Conservation (phyloP, 2,888 invertebrate species). For the Azorinus chamasolen region DNA sequence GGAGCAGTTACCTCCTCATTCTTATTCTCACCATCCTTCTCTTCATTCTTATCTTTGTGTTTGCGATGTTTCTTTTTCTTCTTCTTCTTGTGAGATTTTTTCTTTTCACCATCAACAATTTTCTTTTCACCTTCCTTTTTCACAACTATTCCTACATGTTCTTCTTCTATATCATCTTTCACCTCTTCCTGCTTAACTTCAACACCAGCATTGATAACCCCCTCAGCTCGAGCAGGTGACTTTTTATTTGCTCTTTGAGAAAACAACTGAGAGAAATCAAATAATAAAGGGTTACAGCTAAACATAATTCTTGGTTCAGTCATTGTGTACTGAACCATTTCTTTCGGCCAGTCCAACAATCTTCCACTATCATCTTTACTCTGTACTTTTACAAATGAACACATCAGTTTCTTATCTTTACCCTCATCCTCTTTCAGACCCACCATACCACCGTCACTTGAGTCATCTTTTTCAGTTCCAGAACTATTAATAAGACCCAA, state of each 20-base stretch:
- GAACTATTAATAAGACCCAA: constrained; percentile 1
- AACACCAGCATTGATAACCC: constrained; percentile 6
- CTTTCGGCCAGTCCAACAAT: constrained; percentile 83
- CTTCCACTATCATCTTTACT: constrained; percentile 78
- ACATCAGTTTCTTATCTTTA: constrained; percentile 46
- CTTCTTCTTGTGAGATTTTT: constrained; percentile 57
- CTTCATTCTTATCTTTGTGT: constrained; percentile 56
- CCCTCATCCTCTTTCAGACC: neutral
- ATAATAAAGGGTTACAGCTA: constrained; percentile 84
- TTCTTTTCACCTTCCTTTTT: constrained; percentile 36
- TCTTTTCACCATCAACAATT: constrained; percentile 46
- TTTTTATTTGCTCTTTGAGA: constrained; percentile 49
- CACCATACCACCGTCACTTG: constrained; percentile 1
- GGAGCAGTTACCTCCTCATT: constrained; percentile 52
- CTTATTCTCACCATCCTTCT: constrained; percentile 56
- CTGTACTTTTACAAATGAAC: constrained; percentile 75
- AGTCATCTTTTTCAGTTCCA: constrained; percentile 20
- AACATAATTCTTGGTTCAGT: constrained; percentile 77
- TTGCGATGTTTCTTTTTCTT: constrained; percentile 59
- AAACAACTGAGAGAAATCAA: constrained; percentile 81
- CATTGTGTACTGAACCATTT: constrained; percentile 82
- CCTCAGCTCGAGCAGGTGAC: constrained; percentile 28
- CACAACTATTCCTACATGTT: constrained; percentile 22
- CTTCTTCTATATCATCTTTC: constrained; percentile 26
- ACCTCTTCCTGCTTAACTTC: constrained; percentile 19